phyloP scores from a whole-genome alignment of 2,113 vertebrate species.

The Tragelaphus scriptus region DNA sequence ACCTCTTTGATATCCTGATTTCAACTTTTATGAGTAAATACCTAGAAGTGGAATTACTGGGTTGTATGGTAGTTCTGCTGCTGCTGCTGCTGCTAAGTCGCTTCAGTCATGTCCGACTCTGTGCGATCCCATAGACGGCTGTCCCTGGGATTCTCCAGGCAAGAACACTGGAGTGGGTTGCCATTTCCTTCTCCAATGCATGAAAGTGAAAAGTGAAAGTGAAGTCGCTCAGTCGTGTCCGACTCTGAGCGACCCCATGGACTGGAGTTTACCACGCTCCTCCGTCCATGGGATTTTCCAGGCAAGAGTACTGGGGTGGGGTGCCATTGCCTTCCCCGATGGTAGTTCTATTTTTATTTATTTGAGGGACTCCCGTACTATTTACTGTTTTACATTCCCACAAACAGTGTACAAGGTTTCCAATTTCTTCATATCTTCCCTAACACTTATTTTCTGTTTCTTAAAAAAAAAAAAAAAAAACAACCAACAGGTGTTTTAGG shows the following conservation, averaged over 20 bases:
- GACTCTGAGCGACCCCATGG: too few relatives aligned
- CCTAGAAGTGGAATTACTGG: not conserved
- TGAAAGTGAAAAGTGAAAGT: too few relatives aligned
- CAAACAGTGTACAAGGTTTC: not conserved
- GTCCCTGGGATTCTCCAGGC: too few relatives aligned
- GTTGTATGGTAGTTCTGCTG: not conserved
- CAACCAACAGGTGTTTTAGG: not conserved
- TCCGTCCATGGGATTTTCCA: too few relatives aligned
- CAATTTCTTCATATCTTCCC: not conserved
- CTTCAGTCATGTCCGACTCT: too few relatives aligned
- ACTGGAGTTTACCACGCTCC: too few relatives aligned
- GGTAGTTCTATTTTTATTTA: not conserved
- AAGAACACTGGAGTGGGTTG: too few relatives aligned
- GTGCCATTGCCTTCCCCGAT: not conserved
- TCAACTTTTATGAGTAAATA: not conserved
- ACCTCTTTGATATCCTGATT: not conserved
- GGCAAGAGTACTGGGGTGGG: too few relatives aligned
- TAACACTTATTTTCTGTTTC: not conserved
- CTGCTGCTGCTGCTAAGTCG: too few relatives aligned
- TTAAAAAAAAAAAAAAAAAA: not conserved
- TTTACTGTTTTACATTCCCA: not conserved
- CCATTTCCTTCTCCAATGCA: too few relatives aligned
- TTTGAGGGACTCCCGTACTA: not conserved
- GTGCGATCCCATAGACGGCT: too few relatives aligned
- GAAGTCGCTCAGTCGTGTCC: too few relatives aligned